These are phyloP conservation scores for Ecdyonurus torrentis DNA, from an alignment of 2,888 invertebrate genomes.

Conservation along the genomic window DNA sequence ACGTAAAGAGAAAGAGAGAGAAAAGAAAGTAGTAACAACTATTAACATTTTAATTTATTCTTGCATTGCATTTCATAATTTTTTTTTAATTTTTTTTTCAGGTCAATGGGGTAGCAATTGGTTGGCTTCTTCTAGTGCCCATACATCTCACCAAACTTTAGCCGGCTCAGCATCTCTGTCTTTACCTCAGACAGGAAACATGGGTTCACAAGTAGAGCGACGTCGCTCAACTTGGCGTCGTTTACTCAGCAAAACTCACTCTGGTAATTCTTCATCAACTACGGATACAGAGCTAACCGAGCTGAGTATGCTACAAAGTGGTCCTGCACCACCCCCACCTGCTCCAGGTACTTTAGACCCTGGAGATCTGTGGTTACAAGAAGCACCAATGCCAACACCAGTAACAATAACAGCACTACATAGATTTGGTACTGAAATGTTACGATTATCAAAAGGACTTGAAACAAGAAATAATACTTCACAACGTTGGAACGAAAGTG, in stretches of 20 bases:
- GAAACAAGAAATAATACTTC: conserved; percentile 25
- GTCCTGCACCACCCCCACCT: conserved; percentile 24
- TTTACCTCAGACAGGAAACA: too few relatives aligned
- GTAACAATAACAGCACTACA: conserved; percentile 72
- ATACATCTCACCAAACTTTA: neutral
- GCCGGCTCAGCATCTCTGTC: neutral
- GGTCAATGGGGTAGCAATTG: conserved; percentile 2
- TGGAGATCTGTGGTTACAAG: conserved; percentile 4
- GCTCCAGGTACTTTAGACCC: conserved; percentile 4
- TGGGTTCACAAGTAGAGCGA: conserved; percentile 25
- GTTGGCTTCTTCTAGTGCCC: neutral
- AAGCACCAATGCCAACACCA: conserved; percentile 44
- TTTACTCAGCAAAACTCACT: conserved; percentile 23
- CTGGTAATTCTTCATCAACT: conserved; percentile 20
- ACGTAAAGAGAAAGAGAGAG: too few relatives aligned
- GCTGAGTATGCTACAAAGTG: conserved; percentile 66
- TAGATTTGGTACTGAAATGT: conserved; percentile 74
- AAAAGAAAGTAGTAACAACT: too few relatives aligned
- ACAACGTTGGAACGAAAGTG: conserved; percentile 3
- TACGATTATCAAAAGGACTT: conserved; percentile 62
- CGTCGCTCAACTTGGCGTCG: conserved; percentile 65
- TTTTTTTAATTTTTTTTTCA: too few relatives aligned
- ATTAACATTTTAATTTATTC: too few relatives aligned
- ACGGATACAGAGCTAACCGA: conserved; percentile 74
- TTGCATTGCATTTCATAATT: too few relatives aligned